These are phyloP conservation scores for Peromyscus aztecus DNA, from an alignment of 2,797 vertebrate genomes.

Conservation along the genomic window DNA sequence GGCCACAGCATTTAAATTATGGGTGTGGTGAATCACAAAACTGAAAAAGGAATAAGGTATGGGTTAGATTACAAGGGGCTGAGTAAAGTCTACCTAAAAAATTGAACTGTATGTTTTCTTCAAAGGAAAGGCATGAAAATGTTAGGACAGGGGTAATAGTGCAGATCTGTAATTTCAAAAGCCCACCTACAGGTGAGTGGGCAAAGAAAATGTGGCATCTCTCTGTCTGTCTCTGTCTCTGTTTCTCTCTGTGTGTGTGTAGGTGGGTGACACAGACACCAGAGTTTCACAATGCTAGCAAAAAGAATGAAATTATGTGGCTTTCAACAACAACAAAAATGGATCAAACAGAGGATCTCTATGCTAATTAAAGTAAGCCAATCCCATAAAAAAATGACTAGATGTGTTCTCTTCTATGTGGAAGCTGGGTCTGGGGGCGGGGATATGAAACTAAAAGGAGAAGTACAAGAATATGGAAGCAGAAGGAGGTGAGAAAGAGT, in stretches of 20 bases:
- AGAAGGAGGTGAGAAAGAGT: not conserved
- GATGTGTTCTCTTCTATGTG: not conserved
- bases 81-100: not conserved
- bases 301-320: not conserved
- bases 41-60: not conserved
- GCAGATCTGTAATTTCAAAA: conserved; percentile 20
- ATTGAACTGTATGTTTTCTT: not conserved
- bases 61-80: not conserved
- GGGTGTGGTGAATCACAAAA: not conserved
- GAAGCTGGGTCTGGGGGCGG: not conserved
- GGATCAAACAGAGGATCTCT: not conserved
- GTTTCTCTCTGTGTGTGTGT: not conserved
- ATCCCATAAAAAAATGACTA: not conserved
- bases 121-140: not conserved
- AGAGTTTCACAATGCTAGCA: not conserved
- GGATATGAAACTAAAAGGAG: not conserved
- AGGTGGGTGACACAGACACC: not conserved
- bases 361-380: not conserved
- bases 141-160: not conserved
- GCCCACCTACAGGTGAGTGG: not conserved
- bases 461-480: not conserved
- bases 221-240: not conserved
- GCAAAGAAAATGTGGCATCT: not conserved
- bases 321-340: not conserved
- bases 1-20: not conserved